Percentiles rank a stretch among this genome's conserved stretches.
Conservation (phyloP, 30 jellyfish, hydroid and myxozoan species). For the Turritopsis rubra region DNA sequence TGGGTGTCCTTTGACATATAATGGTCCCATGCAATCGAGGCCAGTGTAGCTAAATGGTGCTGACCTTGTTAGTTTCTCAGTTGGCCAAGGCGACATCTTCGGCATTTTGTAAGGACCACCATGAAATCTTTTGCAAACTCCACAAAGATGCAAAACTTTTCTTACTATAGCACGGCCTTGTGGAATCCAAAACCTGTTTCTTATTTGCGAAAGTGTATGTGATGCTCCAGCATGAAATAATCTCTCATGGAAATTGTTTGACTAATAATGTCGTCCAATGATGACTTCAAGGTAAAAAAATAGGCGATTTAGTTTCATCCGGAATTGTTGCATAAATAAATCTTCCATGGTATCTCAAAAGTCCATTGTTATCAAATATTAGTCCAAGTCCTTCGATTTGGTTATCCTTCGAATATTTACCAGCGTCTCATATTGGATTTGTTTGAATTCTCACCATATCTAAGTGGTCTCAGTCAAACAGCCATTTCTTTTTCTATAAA, state of each 20-base stretch:
- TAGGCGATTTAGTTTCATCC: background rate
- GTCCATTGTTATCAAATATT: background rate
- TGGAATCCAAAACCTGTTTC: conserved; percentile 20
- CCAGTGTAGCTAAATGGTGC: conserved; percentile 19
- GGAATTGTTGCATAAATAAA: background rate
- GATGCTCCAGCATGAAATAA: conserved; percentile 15
- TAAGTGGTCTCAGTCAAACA: background rate
- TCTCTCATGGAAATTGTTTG: background rate
- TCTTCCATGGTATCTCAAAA: conserved; percentile 7
- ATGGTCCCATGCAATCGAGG: conserved; percentile 20
- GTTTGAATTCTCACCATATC: background rate
- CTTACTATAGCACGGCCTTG: conserved; percentile 15
- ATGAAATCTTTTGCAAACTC: background rate
- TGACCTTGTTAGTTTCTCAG: background rate
- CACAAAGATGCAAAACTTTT: background rate
- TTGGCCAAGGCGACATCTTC: conserved; percentile 12
- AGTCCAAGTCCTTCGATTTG: background rate
- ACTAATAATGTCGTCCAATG: background rate
- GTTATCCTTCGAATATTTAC: background rate
- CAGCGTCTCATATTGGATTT: background rate
- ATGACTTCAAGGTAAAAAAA: background rate
- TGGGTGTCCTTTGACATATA: background rate
- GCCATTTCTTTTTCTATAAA: background rate
- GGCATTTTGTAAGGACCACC: conserved; percentile 15
- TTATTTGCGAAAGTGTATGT: conserved; percentile 7